phyloP scores from a whole-genome alignment of 1,140 invertebrate species.

The Pemphigus obesinymphae region DNA sequence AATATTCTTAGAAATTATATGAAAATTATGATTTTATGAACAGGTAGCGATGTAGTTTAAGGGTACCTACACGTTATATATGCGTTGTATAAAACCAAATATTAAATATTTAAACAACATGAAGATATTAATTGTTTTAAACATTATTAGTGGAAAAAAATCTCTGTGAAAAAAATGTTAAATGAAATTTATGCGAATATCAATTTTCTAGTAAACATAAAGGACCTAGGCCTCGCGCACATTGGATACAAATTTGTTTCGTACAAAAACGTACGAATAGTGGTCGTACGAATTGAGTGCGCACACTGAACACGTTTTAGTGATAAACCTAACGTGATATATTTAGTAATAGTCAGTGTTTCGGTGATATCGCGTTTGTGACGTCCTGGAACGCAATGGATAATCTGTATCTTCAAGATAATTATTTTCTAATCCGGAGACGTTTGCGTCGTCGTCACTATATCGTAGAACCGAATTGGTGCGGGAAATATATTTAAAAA shows the following conservation, averaged over 20 bases:
- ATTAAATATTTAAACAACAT: no score
- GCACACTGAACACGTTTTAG: slow-evolving; percentile 26
- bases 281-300: neutral
- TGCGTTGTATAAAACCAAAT: no score
- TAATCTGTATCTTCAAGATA: slow-evolving; percentile 22
- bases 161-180: no score
- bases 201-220: no score
- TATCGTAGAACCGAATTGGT: slow-evolving; percentile 1
- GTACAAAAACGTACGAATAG: neutral
- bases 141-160: no score
- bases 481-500: neutral
- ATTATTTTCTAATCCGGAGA: slow-evolving; percentile 13
- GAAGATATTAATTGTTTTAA: no score
- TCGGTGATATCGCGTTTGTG: slow-evolving; percentile 3
- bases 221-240: neutral
- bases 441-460: neutral
- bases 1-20: no score
- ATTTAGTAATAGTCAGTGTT: slow-evolving; percentile 14
- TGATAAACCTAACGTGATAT: no score
- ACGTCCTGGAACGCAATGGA: slow-evolving; percentile 16
- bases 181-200: no score
- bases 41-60: no score
- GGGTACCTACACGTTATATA: no score
- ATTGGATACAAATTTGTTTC: neutral
- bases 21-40: no score